Base-by-base conservation (phyloP, 2,888 invertebrate genomes). In the Chaetoderma sp. region DNA sequence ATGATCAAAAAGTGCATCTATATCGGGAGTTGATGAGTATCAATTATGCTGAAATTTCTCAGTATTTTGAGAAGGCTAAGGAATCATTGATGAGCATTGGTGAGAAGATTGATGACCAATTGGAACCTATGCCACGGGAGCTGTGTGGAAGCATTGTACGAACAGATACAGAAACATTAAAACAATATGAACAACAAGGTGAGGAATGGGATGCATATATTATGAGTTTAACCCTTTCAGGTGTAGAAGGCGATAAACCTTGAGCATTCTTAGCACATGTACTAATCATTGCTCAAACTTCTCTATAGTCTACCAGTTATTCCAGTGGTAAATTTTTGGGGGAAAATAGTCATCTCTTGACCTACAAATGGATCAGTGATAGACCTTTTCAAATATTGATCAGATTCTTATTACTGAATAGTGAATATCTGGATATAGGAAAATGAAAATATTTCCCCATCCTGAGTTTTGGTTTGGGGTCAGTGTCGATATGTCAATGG, bases 111-210 rank as follows among this genome's bases (percentile, higher is more conserved):
- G 95, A 96, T 79, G 91, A 93, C 70, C 90, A 92, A 69, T 89
- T 97, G 82, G 91, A 94, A 79, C 95, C 96, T 0, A 91, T 97
- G 59, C 94, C 95, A 0, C 88, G 91, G n/a, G 90, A 92, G 13
- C 91, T 93, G 69, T 92, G 93, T 76, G 93, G 94, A 56, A 92
- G 94, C 0, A 91, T 93, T n/a, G 89, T 90, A 0, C 88, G 90
- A n/a, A 90, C 92, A 10, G 87, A 89, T 1, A 78, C 88, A 0
- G 91, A 92, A 13, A 89, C 91, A 72, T 86, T 94, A 27, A 84
- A 88, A 18, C 87, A 89, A 10, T 96, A 95, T 80, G 90, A 93
- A 79, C 88, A 88, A n/a, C 88, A 90, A 74, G 97, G 92, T 74
- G 71, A 71, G 74, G 62, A 23, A 52, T 21, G 28, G 30, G 13